These are phyloP conservation scores for Myodes glareolus DNA, from an alignment of 2,113 vertebrate species.

Conservation along the genomic window DNA sequence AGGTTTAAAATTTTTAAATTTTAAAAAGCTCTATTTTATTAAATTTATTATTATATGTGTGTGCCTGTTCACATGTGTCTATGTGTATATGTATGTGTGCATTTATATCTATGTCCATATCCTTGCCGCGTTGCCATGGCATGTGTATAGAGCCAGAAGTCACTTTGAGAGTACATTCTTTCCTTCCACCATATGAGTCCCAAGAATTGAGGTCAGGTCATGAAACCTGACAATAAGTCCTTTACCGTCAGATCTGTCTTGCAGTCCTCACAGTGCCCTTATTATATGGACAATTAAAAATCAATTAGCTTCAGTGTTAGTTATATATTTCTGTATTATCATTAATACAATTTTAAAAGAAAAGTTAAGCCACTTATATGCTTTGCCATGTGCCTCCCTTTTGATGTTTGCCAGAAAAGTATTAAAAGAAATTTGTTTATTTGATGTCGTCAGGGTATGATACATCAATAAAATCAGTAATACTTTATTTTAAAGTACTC, in stretches of 20 bases:
- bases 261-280: not conserved
- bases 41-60: not conserved
- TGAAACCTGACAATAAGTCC: not conserved
- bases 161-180: not conserved
- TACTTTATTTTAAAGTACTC: constrained; percentile 26
- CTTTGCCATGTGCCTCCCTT: not conserved
- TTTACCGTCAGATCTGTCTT: not conserved
- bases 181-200: not conserved
- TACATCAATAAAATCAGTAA: not conserved
- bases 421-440: constrained; percentile 44
- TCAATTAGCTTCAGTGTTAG: not conserved
- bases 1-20: not conserved
- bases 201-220: not conserved
- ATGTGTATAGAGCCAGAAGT: not conserved
- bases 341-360: not conserved
- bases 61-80: not conserved
- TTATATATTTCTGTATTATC: not conserved
- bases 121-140: not conserved
- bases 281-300: constrained; percentile 14
- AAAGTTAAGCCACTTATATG: not conserved
- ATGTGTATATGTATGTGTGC: not conserved
- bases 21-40: not conserved
- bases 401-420: not conserved
- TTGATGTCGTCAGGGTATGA: not conserved
- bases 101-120: not conserved